Conservation (phyloP, 2,113 vertebrate genomes). For the Alligator mississippiensis region DNA sequence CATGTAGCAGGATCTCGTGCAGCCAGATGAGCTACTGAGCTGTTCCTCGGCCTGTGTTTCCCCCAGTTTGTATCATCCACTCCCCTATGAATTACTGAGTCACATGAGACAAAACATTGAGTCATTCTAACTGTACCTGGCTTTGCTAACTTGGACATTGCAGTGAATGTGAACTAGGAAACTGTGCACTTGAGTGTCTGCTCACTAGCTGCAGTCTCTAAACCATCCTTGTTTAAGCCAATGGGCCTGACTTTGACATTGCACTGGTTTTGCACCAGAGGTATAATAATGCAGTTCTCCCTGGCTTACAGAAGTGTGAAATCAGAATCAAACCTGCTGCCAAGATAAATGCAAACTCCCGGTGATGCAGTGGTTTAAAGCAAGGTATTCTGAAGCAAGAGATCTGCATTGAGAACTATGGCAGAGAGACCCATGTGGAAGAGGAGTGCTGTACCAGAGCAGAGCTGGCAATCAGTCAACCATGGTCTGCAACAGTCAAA, state of each 20-base stretch:
- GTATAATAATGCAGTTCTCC: not conserved
- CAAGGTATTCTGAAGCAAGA: not conserved
- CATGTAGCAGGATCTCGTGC: not conserved
- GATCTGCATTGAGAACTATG: not conserved
- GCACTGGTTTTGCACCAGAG: not conserved
- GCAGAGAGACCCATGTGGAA: not conserved
- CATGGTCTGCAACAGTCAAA: no score
- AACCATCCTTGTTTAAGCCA: not conserved
- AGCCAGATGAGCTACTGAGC: not conserved
- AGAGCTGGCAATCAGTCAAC: no score
- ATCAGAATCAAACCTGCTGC: not conserved
- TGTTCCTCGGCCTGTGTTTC: not conserved
- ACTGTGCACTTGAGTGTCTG: not conserved
- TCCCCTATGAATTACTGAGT: not conserved
- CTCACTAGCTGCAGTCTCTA: not conserved
- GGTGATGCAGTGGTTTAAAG: not conserved
- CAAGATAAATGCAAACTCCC: not conserved
- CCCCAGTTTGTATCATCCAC: not conserved
- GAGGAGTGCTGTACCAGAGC: not conserved
- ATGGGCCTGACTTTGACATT: not conserved
- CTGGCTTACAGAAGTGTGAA: not conserved
- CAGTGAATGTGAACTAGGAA: not conserved
- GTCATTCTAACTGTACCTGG: not conserved
- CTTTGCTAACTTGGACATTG: not conserved
- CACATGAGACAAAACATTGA: not conserved